These are phyloP conservation scores for Magallana angulata DNA, from an alignment of 1,140 invertebrate genomes.

Conservation along the genomic window DNA sequence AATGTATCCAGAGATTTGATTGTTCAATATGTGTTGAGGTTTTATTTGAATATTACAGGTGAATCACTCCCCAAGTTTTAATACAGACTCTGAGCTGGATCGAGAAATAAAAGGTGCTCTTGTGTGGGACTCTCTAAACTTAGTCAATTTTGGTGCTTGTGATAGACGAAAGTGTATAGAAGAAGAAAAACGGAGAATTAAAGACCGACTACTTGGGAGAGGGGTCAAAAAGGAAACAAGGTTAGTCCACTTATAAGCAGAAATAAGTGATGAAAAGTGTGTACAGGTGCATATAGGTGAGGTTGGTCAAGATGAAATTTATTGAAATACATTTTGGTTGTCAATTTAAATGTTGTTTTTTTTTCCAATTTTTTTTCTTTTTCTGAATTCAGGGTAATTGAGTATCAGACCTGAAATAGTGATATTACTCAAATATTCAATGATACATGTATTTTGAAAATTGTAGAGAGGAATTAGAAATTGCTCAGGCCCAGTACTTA, in stretches of 20 bases:
- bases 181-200: conserved; percentile 80
- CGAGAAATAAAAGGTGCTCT: conserved; percentile 90
- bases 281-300: not conserved
- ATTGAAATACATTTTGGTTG: too few relatives aligned
- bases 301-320: not conserved
- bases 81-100: conserved; percentile 90
- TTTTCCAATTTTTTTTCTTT: too few relatives aligned
- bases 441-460: not conserved
- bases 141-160: conserved; percentile 89
- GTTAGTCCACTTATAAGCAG: conserved; percentile 56
- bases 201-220: conserved; percentile 78
- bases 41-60: conserved; percentile 79
- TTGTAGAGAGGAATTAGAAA: conserved; percentile 77
- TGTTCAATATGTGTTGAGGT: not conserved
- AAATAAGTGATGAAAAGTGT: too few relatives aligned
- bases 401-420: too few relatives aligned
- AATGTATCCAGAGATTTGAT: too few relatives aligned
- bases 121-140: conserved; percentile 89
- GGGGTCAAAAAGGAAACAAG: conserved; percentile 78
- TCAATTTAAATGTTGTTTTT: too few relatives aligned
- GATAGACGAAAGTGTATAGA: conserved; percentile 87
- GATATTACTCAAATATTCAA: too few relatives aligned
- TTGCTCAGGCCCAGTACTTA: conserved; percentile 75
- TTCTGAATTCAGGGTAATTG: too few relatives aligned
- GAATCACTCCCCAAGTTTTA: conserved; percentile 95